Base-by-base conservation (phyloP, 2,888 invertebrate genomes). In the Oscheius sp. region DNA sequence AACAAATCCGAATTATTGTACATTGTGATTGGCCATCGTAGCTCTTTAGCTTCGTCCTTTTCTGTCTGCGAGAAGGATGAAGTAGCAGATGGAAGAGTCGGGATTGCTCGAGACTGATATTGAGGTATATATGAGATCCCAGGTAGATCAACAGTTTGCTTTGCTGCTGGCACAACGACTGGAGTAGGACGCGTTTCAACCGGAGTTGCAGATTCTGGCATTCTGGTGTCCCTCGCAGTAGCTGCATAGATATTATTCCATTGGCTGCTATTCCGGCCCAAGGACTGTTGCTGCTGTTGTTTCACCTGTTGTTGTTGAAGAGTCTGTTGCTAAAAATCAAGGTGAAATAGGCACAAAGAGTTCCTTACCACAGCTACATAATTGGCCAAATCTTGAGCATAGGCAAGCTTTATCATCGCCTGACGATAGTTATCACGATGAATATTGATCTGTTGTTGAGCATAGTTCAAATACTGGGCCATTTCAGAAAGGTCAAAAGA, bases 101-200 rank as follows among this genome's bases (percentile, higher is more conserved):
- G 61, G 45, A 29, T 39, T 2, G 45, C 3, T 8, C 45, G 8
- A 31, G 55, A 45, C 2, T 45, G 61, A 27, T 61, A 61, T 20
- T 61, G 61, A 2, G 61, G 61, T 3, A 61, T 61, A 27, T 45
- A 45, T 5, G 42, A 45, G 27, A 61, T 61, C n/a, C 61, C 45
- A 15, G 61, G 61, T 4, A 55, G 33, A 34, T 55, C 55, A 6
- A 25, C 23, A 23, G n/a, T n/a, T n/a, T n/a, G n/a, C n/a, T n/a
- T n/a, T n/a, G n/a, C n/a, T n/a, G n/a, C n/a, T n/a, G n/a, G n/a
- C n/a, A n/a, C n/a, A n/a, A n/a, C n/a, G n/a, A n/a, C n/a, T n/a
- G n/a, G n/a, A n/a, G n/a, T n/a, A n/a, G n/a, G n/a, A n/a, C n/a
- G n/a, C n/a, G n/a, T n/a, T n/a, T n/a, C n/a, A n/a, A n/a, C n/a